A percentile compares a stretch with the other conserved stretches of the same genome.
Evolutionary conservation across 2,888 invertebrate genomes (phyloP).

Genomic region (Nebria brevicollis): DNA sequence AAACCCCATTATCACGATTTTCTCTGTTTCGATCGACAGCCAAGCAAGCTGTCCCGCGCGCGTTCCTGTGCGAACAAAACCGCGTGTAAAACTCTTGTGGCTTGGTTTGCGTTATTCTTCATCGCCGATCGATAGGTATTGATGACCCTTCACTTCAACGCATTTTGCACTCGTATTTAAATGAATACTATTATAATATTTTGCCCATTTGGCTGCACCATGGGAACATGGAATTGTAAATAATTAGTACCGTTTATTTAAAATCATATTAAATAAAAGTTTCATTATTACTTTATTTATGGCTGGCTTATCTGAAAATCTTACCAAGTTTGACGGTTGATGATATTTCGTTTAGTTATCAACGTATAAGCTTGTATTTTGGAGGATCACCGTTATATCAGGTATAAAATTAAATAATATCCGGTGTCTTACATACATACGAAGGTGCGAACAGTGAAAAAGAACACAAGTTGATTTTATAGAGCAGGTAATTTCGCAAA

Average conservation of each 20-base stretch:
- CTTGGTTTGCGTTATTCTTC: not conserved
- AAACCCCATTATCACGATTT: conserved; percentile 46
- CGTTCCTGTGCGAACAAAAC: not conserved
- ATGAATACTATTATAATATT: not conserved
- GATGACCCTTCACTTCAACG: not conserved
- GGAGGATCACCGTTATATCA: not conserved
- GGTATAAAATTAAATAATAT: not conserved
- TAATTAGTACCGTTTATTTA: not conserved
- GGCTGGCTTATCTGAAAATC: too few species aligned
- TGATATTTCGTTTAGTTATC: not conserved
- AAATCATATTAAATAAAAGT: too few species aligned
- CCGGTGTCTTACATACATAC: not conserved
- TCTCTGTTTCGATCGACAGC: conserved; percentile 34
- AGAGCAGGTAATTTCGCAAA: conserved; percentile 15
- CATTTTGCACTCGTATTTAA: not conserved
- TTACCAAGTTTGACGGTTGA: not conserved
- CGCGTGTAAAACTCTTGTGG: not conserved
- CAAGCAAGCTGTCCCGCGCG: not conserved
- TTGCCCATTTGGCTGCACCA: not conserved
- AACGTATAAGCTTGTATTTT: not conserved
- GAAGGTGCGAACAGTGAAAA: not conserved
- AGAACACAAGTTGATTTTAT: conserved; percentile 4
- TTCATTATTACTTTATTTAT: too few species aligned
- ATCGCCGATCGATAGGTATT: conserved; percentile 1
- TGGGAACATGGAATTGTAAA: not conserved